Base-by-base conservation (phyloP, 2,113 vertebrate species). In the Agelaius tricolor region DNA sequence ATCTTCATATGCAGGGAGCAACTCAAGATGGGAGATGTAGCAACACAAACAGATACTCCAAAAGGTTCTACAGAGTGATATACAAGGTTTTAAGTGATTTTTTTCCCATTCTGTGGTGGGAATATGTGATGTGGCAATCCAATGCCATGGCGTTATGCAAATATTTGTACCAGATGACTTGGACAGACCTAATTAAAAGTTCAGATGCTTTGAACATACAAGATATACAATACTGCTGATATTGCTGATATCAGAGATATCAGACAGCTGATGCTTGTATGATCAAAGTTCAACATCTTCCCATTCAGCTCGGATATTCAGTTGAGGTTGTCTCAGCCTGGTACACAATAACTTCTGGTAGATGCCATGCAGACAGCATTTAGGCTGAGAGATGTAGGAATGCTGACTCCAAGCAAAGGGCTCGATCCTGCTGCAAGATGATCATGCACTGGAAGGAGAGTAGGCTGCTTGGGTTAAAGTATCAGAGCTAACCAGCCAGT, bases 181-280 rank as follows among this genome's bases (percentile, higher is more conserved):
- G 46, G 54, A 58, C 59, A 93, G 58, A 91, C 69, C 43, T 90
- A 77, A 96, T 93, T 93, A 93, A n/a, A 91, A 79, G 54, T 84
- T 51, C 49, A 79, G 41, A 46, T 76, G 49, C 87, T 94, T 82
- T 93, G 89, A 95, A 93, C 69, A 31, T 20, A 24, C 0, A 13
- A 94, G 77, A 95, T 18, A 95, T 61, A 77, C 73, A 88, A 52
- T 66, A 33, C 21, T 93, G 91, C 84, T 97, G 90, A 94, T 88
- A 88, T 33, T 84, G 78, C 75, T 90, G 89, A 94, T 95, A 93
- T 54, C 46, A 39, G 31, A 93, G 94, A 85, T 96, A 94, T 8
- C 72, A 88, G 78, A 74, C 30, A 87, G 43, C 69, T 65, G 62
- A 89, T 82, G 71, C 28, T 75, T 52, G 23, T 65, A 79, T 12